phyloP scores from a whole-genome alignment of 1,140 invertebrate species.

The Charaxes varanes region DNA sequence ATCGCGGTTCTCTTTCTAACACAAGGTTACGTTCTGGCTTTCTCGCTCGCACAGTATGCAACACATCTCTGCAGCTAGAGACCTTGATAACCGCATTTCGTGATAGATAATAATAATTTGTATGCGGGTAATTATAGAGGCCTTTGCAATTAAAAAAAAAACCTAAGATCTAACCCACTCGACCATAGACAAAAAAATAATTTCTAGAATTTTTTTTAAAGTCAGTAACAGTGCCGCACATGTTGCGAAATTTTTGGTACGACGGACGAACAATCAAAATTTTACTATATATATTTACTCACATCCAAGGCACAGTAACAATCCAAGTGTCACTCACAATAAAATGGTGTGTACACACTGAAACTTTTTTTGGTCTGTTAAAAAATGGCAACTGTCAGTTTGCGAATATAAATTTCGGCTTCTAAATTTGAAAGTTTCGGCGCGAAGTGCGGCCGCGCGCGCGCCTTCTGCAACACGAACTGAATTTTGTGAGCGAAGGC shows the following conservation, averaged over 20 bases:
- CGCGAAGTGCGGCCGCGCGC: slow-evolving; percentile 60
- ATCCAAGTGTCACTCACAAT: slow-evolving; percentile 48
- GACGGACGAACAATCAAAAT: slow-evolving; percentile 64
- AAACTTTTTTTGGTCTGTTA: slow-evolving; percentile 6
- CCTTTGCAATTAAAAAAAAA: slow-evolving; percentile 36
- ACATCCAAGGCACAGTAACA: slow-evolving; percentile 58
- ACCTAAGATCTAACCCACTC: slow-evolving; percentile 16
- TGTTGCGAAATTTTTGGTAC: slow-evolving; percentile 32
- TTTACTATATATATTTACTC: slow-evolving; percentile 50
- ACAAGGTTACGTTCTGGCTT: slow-evolving; percentile 41
- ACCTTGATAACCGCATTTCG: slow-evolving; percentile 71
- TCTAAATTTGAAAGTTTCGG: slow-evolving; percentile 60
- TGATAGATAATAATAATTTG: slow-evolving; percentile 71
- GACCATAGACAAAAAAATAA: slow-evolving; percentile 16
- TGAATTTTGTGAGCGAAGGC: slow-evolving; percentile 65
- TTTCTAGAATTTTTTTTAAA: slow-evolving; percentile 8
- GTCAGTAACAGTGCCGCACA: slow-evolving; percentile 10
- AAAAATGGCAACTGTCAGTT: slow-evolving; percentile 26
- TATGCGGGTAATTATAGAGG: slow-evolving; percentile 61
- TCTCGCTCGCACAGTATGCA: slow-evolving; percentile 64
- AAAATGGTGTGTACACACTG: slow-evolving; percentile 4
- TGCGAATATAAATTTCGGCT: slow-evolving; percentile 27
- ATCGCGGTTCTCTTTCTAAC: slow-evolving; percentile 48
- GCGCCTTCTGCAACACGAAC: slow-evolving; percentile 59
- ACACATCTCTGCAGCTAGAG: slow-evolving; percentile 66